These are phyloP conservation scores for Pseudochromis fuscus DNA, from an alignment of 2,797 vertebrate genomes.

Conservation along the genomic window DNA sequence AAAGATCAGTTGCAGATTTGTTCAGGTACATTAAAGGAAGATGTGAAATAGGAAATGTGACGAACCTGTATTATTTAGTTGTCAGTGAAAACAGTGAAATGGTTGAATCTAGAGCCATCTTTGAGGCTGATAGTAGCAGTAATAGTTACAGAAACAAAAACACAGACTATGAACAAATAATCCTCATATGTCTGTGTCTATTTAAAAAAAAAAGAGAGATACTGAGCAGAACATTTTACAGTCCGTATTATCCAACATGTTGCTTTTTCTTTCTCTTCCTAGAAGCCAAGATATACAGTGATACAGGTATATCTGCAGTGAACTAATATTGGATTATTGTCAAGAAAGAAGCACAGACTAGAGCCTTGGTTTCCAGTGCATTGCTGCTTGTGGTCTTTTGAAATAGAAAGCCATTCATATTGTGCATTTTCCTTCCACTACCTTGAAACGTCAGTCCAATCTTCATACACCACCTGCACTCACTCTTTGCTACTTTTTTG, in stretches of 20 bases:
- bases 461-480: conserved; percentile 29
- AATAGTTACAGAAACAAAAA: too few species aligned
- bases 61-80: conserved; percentile 15
- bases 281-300: background rate
- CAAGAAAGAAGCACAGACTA: background rate
- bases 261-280: too few species aligned
- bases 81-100: background rate
- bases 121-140: too few species aligned
- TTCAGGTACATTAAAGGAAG: conserved; percentile 19
- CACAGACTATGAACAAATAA: too few species aligned
- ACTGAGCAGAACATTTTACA: too few species aligned
- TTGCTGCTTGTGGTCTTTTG: conserved; percentile 7
- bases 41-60: conserved; percentile 11
- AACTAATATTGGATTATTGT: background rate
- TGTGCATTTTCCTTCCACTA: conserved; percentile 10
- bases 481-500: background rate
- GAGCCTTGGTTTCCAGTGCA: background rate
- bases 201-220: too few species aligned
- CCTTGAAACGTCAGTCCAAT: conserved; percentile 19
- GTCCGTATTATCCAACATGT: too few species aligned
- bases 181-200: too few species aligned
- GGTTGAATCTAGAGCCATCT: background rate
- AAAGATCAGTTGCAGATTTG: conserved; percentile 19
- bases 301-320: background rate
- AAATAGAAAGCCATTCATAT: conserved; percentile 8